These are phyloP conservation scores for Channa striata DNA, from an alignment of 2,797 vertebrate genomes.

Conservation along the genomic window DNA sequence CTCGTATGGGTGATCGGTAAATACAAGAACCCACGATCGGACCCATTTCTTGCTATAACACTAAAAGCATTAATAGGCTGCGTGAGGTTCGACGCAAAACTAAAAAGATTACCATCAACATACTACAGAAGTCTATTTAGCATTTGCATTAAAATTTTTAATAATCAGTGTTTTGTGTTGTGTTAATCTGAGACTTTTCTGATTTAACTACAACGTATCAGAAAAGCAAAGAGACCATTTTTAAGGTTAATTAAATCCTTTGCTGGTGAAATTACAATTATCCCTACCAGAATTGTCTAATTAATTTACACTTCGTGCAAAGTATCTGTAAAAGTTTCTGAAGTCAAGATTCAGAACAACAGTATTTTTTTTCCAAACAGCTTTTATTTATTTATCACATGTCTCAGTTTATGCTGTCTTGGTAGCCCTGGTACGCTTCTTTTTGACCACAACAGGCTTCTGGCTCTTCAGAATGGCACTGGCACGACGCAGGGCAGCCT, in stretches of 20 bases:
- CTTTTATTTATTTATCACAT: slow-evolving; percentile 75
- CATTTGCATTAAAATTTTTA: no score
- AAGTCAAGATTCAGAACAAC: slow-evolving; percentile 38
- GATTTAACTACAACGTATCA: no score
- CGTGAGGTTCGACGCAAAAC: neutral
- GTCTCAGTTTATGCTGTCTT: slow-evolving; percentile 88
- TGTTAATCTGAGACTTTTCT: no score
- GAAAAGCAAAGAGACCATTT: no score
- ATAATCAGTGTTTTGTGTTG: neutral
- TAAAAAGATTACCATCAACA: neutral
- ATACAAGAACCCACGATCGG: neutral
- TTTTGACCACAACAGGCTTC: slow-evolving; percentile 94
- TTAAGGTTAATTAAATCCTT: neutral
- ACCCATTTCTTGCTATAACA: neutral
- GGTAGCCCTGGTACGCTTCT: slow-evolving; percentile 90
- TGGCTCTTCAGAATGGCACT: slow-evolving; percentile 94
- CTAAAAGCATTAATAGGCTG: neutral
- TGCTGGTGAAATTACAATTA: neutral
- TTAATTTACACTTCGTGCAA: neutral
- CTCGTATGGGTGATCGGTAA: no score
- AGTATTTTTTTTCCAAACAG: slow-evolving; percentile 54
- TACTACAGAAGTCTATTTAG: neutral
- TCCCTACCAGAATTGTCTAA: neutral
- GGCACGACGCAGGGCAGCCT: slow-evolving; percentile 92
- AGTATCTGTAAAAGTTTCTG: neutral